Evolutionary conservation across 2,797 vertebrate genomes (phyloP).

Genomic region (Salmo trutta): DNA sequence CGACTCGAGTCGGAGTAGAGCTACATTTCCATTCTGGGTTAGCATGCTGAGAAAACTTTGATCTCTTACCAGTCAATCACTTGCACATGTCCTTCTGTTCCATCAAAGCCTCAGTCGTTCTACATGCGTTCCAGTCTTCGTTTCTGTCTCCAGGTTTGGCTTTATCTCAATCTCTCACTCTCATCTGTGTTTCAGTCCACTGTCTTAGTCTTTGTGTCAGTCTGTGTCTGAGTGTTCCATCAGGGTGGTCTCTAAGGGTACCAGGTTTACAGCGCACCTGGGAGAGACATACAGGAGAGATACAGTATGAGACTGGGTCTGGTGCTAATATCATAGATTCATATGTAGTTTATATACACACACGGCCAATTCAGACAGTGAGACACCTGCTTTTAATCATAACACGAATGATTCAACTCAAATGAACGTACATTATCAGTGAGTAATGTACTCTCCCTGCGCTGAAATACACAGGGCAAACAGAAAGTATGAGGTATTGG

Average conservation of each 20-base stretch:
- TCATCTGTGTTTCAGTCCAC: not conserved
- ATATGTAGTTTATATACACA: not conserved
- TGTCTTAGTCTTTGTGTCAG: too few species aligned
- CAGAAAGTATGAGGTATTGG: not conserved
- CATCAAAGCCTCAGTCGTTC: not conserved
- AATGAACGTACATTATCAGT: not conserved
- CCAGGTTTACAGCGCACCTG: slow-evolving; percentile 32
- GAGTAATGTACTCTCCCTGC: not conserved
- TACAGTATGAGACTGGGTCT: slow-evolving; percentile 4
- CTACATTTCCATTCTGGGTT: not conserved
- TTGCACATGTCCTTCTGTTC: slow-evolving; percentile 12
- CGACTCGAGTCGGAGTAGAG: not conserved
- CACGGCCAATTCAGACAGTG: slow-evolving; percentile 1
- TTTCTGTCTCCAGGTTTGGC: not conserved
- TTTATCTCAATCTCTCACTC: not conserved
- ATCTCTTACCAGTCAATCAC: slow-evolving; percentile 13
- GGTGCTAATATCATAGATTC: not conserved
- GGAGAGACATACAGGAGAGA: not conserved
- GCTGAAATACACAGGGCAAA: not conserved
- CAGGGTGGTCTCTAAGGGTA: slow-evolving; percentile 31
- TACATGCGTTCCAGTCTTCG: not conserved
- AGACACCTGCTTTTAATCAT: not conserved
- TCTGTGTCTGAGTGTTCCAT: slow-evolving; percentile 48
- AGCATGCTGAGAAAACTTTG: not conserved
- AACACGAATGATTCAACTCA: not conserved